A percentile compares a stretch with the other conserved stretches of the same genome.
Evolutionary conservation across 2,797 vertebrate species (phyloP).

Genomic region (Apodemus agrarius): DNA sequence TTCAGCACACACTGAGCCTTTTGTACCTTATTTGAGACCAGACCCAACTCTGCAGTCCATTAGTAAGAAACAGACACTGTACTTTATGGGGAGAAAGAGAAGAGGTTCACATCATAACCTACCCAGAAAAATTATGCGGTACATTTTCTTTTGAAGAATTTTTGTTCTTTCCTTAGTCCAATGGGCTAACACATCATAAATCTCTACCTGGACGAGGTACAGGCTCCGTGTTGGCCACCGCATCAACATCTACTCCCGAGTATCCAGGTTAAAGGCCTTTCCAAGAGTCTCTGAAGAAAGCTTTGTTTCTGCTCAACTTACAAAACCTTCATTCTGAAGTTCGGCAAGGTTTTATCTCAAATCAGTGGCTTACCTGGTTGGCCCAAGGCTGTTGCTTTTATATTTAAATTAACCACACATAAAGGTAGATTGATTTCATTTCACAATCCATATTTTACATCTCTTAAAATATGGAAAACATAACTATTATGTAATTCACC

Average conservation of each 20-base stretch:
- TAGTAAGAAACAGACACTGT: neutral
- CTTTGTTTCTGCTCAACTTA: neutral
- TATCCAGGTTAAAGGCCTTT: neutral
- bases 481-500: neutral
- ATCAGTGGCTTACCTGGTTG: neutral
- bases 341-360: neutral
- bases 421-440: neutral
- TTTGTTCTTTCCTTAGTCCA: neutral
- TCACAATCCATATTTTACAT: conserved; percentile 1
- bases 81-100: neutral
- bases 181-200: neutral
- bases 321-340: neutral
- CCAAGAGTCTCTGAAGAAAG: neutral
- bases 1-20: neutral
- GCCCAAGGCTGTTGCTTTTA: neutral
- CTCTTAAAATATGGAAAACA: neutral
- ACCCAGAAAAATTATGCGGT: neutral
- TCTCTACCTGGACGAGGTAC: neutral
- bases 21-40: neutral
- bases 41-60: neutral
- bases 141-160: neutral
- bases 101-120: neutral
- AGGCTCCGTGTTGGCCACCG: fast-evolving
- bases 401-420: conserved; percentile 5
- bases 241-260: neutral